Evolutionary conservation across 2,113 vertebrate species (phyloP).

Genomic region (Oryctolagus cuniculus): mOryCun1.1 NC_091432.1:6773501-6774000

Average conservation of each 20-base stretch:
- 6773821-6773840: not conserved
- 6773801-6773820: not conserved
- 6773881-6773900: not conserved
- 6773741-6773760: not conserved
- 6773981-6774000: not conserved
- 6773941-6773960: not conserved
- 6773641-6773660: not conserved
- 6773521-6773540: not conserved
- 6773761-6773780: not conserved
- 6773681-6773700: not conserved
- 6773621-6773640: not conserved
- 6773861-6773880: not conserved
- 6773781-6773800: not conserved
- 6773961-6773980: not conserved
- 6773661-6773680: not conserved
- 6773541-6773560: not conserved
- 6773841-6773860: not conserved
- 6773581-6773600: not conserved
- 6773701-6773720: not conserved
- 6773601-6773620: not conserved
- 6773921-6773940: not conserved
- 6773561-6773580: not conserved
- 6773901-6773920: not conserved
- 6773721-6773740: not conserved
- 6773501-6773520: not conserved